phyloP scores from a whole-genome alignment of 2,888 invertebrate genomes.

The Cephus pygmeus region DNA sequence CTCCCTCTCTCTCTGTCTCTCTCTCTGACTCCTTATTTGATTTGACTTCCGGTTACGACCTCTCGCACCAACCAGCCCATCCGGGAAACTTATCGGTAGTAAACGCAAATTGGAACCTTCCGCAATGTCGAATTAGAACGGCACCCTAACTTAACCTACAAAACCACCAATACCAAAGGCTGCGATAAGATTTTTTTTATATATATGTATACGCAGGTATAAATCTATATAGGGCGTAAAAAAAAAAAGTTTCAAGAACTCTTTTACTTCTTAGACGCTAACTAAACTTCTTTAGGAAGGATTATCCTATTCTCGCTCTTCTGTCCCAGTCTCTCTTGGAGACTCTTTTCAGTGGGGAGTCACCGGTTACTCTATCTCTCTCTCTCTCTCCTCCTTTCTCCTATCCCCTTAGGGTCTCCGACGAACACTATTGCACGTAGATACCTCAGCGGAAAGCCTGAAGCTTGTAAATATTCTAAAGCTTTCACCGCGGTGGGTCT shows the following conservation, averaged over 20 bases:
- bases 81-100: constrained; percentile 28
- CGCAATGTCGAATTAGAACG: constrained; percentile 30
- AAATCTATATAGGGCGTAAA: background rate
- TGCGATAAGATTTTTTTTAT: background rate
- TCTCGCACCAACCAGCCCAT: constrained; percentile 10
- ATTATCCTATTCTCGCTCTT: background rate
- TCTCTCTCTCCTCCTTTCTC: background rate
- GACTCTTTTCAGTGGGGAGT: background rate
- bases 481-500: background rate
- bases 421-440: background rate
- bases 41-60: background rate
- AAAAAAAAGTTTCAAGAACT: background rate
- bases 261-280: background rate
- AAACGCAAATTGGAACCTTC: constrained; percentile 35
- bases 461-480: background rate
- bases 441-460: background rate
- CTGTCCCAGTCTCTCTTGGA: background rate
- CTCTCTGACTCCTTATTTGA: background rate
- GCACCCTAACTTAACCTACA: background rate
- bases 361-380: background rate
- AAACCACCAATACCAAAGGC: background rate
- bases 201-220: background rate
- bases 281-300: background rate
- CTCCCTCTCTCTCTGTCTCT: constrained; percentile 5
- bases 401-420: background rate